These are phyloP conservation scores for Eremophila alpestris DNA, from an alignment of 2,797 vertebrate genomes.

Conservation along the genomic window DNA sequence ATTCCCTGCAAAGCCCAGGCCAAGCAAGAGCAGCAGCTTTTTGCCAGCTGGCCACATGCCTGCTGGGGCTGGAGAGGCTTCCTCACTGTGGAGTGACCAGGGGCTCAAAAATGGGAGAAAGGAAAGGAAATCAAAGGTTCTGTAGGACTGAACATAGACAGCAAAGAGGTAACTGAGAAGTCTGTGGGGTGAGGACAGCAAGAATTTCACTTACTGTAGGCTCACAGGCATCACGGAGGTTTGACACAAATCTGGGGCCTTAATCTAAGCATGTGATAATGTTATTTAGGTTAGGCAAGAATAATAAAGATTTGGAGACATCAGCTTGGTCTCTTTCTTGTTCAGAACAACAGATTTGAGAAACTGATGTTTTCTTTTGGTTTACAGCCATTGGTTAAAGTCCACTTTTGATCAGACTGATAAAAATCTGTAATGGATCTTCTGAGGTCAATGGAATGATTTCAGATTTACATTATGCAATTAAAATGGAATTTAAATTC, in stretches of 20 bases:
- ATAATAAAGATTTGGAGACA: not conserved
- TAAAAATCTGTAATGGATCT: not conserved
- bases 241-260: not conserved
- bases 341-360: not conserved
- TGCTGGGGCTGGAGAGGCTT: not conserved
- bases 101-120: slow-evolving; percentile 2
- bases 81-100: not conserved
- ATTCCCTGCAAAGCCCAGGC: not conserved
- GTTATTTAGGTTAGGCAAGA: not conserved
- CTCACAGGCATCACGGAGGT: not conserved
- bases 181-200: not conserved
- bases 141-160: not conserved
- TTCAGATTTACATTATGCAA: not conserved
- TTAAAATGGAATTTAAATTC: not conserved
- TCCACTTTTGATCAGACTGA: not conserved
- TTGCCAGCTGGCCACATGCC: slow-evolving; percentile 28
- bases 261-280: not conserved
- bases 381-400: not conserved
- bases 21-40: slow-evolving; percentile 10
- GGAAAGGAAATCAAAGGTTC: not conserved
- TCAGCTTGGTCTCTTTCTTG: not conserved
- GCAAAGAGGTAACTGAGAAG: not conserved
- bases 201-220: not conserved
- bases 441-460: not conserved
- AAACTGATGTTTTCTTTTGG: not conserved